phyloP scores from a whole-genome alignment of 2,888 invertebrate species.

The Diachrysia chrysitis region DNA sequence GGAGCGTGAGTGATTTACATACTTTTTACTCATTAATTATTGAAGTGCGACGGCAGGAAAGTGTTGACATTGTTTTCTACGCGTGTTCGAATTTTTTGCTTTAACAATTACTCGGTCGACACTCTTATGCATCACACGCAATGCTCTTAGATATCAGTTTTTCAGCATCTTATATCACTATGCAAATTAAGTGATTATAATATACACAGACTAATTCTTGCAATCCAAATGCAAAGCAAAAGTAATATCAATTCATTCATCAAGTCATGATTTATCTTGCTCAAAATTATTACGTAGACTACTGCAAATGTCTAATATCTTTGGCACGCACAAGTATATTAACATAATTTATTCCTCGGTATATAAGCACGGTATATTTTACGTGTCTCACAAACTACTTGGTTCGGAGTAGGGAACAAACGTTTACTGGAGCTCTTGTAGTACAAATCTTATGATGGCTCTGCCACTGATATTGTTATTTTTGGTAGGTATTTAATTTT shows the following conservation, averaged over 20 bases:
- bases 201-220: background rate
- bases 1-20: constrained; percentile 22
- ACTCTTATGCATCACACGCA: constrained; percentile 33
- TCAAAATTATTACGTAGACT: constrained; percentile 16
- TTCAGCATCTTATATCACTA: constrained; percentile 2
- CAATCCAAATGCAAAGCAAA: background rate
- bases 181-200: background rate
- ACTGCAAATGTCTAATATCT: constrained; percentile 27
- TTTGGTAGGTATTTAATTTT: constrained; percentile 30
- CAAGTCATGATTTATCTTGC: background rate
- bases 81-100: constrained; percentile 30
- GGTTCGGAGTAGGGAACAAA: constrained; percentile 31
- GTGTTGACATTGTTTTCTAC: constrained; percentile 20
- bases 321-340: constrained; percentile 44
- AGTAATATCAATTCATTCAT: background rate
- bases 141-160: constrained; percentile 9
- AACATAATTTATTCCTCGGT: constrained; percentile 54
- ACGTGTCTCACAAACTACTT: constrained; percentile 47
- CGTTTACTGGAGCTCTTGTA: constrained; percentile 32
- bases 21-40: constrained; percentile 31
- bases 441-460: constrained; percentile 32
- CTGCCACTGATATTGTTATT: constrained; percentile 35
- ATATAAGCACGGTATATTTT: constrained; percentile 56
- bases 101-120: constrained; percentile 32
- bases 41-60: constrained; percentile 51